These are phyloP conservation scores for Elanus axillaris DNA, from an alignment of 2,113 vertebrate genomes.

Conservation along the genomic window DNA sequence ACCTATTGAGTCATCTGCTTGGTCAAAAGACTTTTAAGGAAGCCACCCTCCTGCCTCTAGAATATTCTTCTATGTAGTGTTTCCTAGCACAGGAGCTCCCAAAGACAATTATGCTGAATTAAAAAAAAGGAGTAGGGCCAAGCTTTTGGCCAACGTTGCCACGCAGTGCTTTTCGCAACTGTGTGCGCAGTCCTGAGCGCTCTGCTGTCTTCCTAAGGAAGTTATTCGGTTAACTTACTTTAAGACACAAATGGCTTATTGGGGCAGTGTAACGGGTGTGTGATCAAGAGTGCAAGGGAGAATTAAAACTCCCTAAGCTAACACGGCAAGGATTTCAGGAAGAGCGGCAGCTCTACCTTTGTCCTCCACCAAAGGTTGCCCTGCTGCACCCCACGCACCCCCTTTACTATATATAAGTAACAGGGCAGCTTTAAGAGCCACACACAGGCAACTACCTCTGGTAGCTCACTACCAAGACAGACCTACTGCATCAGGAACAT, in stretches of 20 bases:
- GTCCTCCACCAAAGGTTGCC: background rate
- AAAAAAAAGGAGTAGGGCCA: background rate
- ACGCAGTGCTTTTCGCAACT: background rate
- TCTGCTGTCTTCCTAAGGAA: background rate
- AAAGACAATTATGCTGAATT: background rate
- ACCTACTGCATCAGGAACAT: constrained; percentile 37
- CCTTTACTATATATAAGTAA: background rate
- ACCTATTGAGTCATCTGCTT: background rate
- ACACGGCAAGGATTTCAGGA: background rate
- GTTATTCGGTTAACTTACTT: background rate
- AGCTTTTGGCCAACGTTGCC: background rate
- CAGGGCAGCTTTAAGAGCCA: background rate
- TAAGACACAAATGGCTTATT: background rate
- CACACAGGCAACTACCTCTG: background rate
- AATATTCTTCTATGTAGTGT: background rate
- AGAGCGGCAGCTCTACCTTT: background rate
- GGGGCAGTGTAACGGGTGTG: background rate
- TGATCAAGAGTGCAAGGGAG: background rate
- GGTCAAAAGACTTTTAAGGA: background rate
- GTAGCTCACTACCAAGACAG: background rate
- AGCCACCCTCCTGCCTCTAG: background rate
- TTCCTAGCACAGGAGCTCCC: background rate
- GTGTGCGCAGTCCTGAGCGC: background rate
- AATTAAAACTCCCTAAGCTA: background rate
- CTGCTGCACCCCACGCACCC: background rate